Evolutionary conservation across 1,140 invertebrate genomes (phyloP), one percentile per base, ranked within the genome.

Genomic region (Cyrtorhinus lividipennis): DNA sequence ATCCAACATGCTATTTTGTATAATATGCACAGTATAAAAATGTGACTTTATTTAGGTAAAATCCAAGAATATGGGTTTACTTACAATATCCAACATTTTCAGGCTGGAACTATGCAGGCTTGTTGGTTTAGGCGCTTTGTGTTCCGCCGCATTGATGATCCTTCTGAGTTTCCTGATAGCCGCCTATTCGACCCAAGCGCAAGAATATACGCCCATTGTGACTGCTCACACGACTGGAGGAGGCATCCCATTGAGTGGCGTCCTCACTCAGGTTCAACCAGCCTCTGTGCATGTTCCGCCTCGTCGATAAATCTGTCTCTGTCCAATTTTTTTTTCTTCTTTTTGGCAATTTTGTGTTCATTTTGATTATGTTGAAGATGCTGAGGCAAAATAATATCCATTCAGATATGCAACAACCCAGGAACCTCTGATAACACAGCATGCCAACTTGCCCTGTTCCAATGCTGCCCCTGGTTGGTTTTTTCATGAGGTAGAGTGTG

Each of bases 181-280:
- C 1, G 64, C 64, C 20, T 65, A 65, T 30, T 59, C 58, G 25
- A 59, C 58, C 38, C 58, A 25, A 22, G 26, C 58, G 15, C 58
- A 59, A 30, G 24, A 25, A n/a, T 59, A 59, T 18, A 30, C 58
- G 3, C 58, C 58, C 27, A 27, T 59, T 23, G 24, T 59, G n/a
- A 30, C 58, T 13, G 24, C 24, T n/a, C 58, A 25, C 5, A 24
- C 27, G n/a, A 13, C 24, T 30, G 24, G 27, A 2, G 58, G 25
- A 59, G 24, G 27, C 2, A 64, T 64, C 45, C 63, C 63, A 1
- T 18, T 64, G 13, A 59, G 56, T 15, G 63, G 63, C 48, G 63
- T 64, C 2, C 58, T 64, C 20, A 64, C 58, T 5, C 56, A 57
- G 2, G 63, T 64, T 15, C 63, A 64, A 26, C 63, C 63, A 1